Conservation (phyloP, 1,140 invertebrate genomes). For the Diachasma alloeum region DNA sequence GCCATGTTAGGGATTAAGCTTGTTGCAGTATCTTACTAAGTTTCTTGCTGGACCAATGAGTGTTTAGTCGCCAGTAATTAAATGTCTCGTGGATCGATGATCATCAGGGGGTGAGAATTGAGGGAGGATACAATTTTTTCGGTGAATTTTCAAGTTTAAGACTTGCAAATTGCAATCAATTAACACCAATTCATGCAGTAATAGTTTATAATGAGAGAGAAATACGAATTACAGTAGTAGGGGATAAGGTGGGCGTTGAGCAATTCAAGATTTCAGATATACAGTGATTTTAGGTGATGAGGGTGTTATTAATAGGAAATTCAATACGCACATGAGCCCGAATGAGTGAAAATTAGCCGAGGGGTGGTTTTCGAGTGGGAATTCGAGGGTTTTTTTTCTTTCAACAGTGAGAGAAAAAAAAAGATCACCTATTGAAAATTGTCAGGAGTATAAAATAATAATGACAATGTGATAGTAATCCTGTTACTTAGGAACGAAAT, state of each 20-base stretch:
- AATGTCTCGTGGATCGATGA: background rate
- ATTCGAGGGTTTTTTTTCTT: too few species aligned
- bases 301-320: background rate
- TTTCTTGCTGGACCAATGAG: constrained; percentile 6
- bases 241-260: background rate
- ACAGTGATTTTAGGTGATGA: constrained; percentile 1
- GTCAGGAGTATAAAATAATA: too few species aligned
- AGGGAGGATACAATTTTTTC: background rate
- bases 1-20: constrained; percentile 23
- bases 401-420: too few species aligned
- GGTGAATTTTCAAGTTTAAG: background rate
- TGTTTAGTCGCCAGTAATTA: background rate
- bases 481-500: too few species aligned
- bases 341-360: background rate
- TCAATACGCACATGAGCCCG: constrained; percentile 3
- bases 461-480: too few species aligned
- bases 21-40: constrained; percentile 3
- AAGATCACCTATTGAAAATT: too few species aligned
- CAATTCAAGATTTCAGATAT: background rate
- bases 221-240: background rate
- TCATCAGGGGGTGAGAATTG: background rate
- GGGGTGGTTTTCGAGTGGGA: background rate
- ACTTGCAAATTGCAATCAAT: constrained; percentile 14
- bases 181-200: constrained; percentile 13
- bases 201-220: background rate